A percentile compares a stretch with the other conserved stretches of the same genome.
These are phyloP conservation scores for Sphaeramia orbicularis DNA, from an alignment of 2,797 vertebrate genomes.

Conservation along the genomic window DNA sequence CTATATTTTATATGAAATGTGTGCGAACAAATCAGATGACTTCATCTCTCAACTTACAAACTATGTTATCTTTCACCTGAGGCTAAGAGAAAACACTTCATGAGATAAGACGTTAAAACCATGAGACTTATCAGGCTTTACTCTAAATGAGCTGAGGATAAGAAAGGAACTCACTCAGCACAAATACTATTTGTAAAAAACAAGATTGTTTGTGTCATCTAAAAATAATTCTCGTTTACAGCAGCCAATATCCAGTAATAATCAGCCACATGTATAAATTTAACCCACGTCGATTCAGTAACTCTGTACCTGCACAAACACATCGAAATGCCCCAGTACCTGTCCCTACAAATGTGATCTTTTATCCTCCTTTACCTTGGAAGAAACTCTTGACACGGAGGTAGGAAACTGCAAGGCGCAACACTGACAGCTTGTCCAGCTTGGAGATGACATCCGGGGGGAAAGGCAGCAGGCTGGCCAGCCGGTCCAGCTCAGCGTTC, in stretches of 20 bases:
- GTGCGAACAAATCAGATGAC: not conserved
- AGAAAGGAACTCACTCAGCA: too few species aligned
- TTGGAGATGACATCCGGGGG: slow-evolving; percentile 93
- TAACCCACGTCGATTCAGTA: not conserved
- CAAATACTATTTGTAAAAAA: too few species aligned
- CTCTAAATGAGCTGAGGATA: too few species aligned
- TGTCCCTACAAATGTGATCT: not conserved
- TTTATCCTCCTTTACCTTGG: slow-evolving; percentile 86
- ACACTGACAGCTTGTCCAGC: slow-evolving; percentile 95
- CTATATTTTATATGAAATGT: not conserved
- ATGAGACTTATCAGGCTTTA: too few species aligned
- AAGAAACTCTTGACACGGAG: slow-evolving; percentile 97
- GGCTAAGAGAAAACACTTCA: not conserved
- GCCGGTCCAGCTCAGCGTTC: slow-evolving; percentile 94
- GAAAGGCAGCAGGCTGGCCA: slow-evolving; percentile 95
- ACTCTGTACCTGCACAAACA: not conserved
- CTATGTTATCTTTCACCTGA: slow-evolving; percentile 1
- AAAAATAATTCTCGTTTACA: not conserved
- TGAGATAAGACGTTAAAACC: too few species aligned
- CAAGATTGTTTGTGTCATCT: too few species aligned
- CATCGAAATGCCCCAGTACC: not conserved
- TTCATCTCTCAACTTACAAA: not conserved
- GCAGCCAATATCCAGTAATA: not conserved
- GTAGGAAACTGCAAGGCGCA: slow-evolving; percentile 96
- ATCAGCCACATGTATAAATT: not conserved